Percentiles rank a stretch among this genome's conserved stretches.
These are phyloP conservation scores for Tetramorium simillimum DNA, from an alignment of 1,140 invertebrate species.

Conservation along the genomic window DNA sequence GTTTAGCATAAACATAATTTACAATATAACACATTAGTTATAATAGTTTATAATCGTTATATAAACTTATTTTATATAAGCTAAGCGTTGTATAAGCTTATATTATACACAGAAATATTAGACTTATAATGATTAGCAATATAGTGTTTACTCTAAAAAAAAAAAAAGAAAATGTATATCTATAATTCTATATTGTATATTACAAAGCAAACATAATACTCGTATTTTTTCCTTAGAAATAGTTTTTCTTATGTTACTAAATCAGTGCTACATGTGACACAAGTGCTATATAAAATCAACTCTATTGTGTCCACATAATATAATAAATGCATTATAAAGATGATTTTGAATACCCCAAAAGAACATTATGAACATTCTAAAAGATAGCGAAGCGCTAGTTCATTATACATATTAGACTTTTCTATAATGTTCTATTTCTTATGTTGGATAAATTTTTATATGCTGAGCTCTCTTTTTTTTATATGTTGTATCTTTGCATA, in stretches of 20 bases:
- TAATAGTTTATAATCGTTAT: no score
- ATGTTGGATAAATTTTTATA: slow-evolving; percentile 6
- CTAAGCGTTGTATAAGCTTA: not conserved
- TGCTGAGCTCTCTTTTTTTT: not conserved
- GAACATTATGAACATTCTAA: slow-evolving; percentile 37
- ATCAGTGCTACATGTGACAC: slow-evolving; percentile 30
- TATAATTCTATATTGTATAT: slow-evolving; percentile 9
- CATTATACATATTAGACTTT: not conserved
- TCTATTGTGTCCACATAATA: slow-evolving; percentile 26
- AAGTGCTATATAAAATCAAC: slow-evolving; percentile 32
- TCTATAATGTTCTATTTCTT: not conserved
- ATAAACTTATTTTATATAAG: no score
- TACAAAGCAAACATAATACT: not conserved
- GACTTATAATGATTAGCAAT: not conserved
- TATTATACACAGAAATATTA: not conserved
- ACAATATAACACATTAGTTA: no score
- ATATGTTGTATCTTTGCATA: not conserved
- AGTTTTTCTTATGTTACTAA: slow-evolving; percentile 10
- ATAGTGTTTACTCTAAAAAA: slow-evolving; percentile 3
- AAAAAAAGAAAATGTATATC: slow-evolving; percentile 32
- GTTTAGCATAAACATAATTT: not conserved
- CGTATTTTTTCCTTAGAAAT: slow-evolving; percentile 4
- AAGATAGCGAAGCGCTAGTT: not conserved
- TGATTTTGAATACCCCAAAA: slow-evolving; percentile 32
- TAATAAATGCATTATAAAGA: slow-evolving; percentile 67